Percentiles rank a stretch among this genome's conserved stretches.
These are phyloP conservation scores for Lepeophtheirus nordmannii DNA, from an alignment of 2,888 invertebrate genomes.

Conservation along the genomic window DNA sequence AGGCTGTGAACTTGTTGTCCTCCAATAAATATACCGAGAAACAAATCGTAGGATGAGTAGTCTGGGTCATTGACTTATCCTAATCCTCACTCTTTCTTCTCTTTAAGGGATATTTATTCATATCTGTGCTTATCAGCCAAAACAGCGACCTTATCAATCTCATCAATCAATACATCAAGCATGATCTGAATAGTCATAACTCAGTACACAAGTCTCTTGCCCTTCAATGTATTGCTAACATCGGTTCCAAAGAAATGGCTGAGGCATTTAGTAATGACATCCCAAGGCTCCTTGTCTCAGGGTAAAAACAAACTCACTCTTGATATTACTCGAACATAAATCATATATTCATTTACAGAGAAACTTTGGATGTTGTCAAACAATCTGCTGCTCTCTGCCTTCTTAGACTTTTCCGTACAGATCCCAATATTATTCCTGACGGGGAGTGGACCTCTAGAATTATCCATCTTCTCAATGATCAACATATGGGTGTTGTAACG, in stretches of 20 bases:
- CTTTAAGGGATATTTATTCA: constrained; percentile 88
- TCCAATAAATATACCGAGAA: constrained; percentile 99
- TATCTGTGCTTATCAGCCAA: constrained; percentile 95
- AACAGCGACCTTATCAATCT: constrained; percentile 97
- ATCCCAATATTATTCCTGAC: constrained; percentile 82
- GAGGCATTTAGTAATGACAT: constrained; percentile 96
- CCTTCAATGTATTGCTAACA: constrained; percentile 97
- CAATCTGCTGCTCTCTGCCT: constrained; percentile 96
- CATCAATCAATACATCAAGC: constrained; percentile 97
- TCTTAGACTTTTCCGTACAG: constrained; percentile 77
- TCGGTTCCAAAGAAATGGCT: constrained; percentile 97
- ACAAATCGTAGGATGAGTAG: constrained; percentile 66
- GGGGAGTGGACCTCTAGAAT: constrained; percentile 94
- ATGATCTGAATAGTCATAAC: constrained; percentile 73
- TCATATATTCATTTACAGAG: constrained; percentile 42
- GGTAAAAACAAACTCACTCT: constrained; percentile 42
- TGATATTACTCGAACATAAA: not conserved
- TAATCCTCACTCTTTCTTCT: constrained; percentile 11
- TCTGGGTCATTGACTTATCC: not conserved
- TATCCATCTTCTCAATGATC: constrained; percentile 93
- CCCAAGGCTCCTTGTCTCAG: constrained; percentile 92
- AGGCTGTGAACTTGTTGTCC: constrained; percentile 95
- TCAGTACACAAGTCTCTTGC: constrained; percentile 97
- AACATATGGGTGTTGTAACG: constrained; percentile 98
- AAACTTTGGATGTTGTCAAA: constrained; percentile 98